These are phyloP conservation scores for Mustelus asterias DNA, from an alignment of 2,113 vertebrate genomes.

Conservation along the genomic window DNA sequence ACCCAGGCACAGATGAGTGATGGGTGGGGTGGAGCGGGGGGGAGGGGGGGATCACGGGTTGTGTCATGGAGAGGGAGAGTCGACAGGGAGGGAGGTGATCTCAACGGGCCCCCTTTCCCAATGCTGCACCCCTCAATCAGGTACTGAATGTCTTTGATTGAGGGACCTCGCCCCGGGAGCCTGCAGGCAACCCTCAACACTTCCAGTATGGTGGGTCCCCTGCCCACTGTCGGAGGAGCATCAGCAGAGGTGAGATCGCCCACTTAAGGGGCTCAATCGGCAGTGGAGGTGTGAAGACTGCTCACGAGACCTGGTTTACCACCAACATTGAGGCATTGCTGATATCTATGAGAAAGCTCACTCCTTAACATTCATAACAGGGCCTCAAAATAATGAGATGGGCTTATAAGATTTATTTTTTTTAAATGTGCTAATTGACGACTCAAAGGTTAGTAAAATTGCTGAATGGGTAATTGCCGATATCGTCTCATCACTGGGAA, in stretches of 20 bases:
- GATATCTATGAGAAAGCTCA: background rate
- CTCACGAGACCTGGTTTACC: no score
- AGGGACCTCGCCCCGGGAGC: background rate
- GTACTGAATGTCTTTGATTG: background rate
- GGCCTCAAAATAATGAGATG: background rate
- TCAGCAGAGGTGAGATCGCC: background rate
- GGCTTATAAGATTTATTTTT: background rate
- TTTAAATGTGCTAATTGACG: conserved; percentile 40
- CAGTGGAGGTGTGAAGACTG: no score
- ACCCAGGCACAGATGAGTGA: background rate
- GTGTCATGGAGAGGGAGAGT: background rate
- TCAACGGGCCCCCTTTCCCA: background rate
- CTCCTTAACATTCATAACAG: background rate
- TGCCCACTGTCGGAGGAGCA: no score
- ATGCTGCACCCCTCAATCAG: background rate
- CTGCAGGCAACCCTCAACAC: background rate
- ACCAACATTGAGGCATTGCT: background rate
- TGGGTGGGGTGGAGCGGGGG: background rate
- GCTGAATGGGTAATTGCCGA: background rate
- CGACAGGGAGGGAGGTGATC: background rate
- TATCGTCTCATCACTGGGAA: background rate
- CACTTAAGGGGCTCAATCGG: background rate
- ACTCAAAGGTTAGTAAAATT: conserved; percentile 41
- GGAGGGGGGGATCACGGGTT: no score
- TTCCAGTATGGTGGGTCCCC: background rate